Percentiles rank a stretch among this genome's conserved stretches.
phyloP scores from a whole-genome alignment of 2,113 vertebrate genomes.

The Ploceus nigricollis region DNA sequence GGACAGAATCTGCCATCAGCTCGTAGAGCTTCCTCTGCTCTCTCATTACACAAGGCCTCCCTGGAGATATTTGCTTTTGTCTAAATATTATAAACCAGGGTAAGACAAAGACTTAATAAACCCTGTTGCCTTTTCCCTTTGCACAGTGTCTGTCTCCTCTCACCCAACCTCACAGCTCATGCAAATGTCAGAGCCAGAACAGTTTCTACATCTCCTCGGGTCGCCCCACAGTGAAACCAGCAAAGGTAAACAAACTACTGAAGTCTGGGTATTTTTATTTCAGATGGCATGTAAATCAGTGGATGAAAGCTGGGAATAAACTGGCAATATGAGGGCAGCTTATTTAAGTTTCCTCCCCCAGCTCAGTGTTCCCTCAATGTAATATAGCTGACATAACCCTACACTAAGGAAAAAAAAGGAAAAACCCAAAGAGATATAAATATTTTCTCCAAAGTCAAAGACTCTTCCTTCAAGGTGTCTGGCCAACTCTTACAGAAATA shows the following conservation, averaged over 20 bases:
- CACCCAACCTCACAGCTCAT: background rate
- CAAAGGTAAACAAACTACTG: constrained; percentile 52
- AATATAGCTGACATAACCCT: background rate
- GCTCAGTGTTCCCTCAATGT: background rate
- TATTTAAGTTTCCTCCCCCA: constrained; percentile 15
- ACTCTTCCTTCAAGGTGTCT: background rate
- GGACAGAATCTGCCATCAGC: background rate
- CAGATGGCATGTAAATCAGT: constrained; percentile 27
- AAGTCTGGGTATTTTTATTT: constrained; percentile 44
- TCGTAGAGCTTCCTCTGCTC: background rate
- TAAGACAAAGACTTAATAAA: constrained; percentile 7
- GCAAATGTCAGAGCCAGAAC: constrained; percentile 34
- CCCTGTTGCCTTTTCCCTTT: constrained; percentile 17
- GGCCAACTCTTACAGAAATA: background rate
- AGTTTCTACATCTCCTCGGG: constrained; percentile 5
- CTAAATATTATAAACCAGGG: constrained; percentile 18
- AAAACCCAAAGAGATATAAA: background rate
- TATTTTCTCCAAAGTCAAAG: background rate
- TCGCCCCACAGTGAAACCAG: constrained; percentile 1
- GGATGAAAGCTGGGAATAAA: constrained; percentile 45
- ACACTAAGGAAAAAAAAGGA: background rate
- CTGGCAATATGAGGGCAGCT: constrained; percentile 19
- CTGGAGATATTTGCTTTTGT: constrained; percentile 29
- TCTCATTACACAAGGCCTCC: constrained; percentile 26
- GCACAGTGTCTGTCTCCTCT: constrained; percentile 3